Evolutionary conservation across 2,888 invertebrate genomes (phyloP), one percentile per base, ranked within the genome.

Genomic region (Sturmia bella): DNA sequence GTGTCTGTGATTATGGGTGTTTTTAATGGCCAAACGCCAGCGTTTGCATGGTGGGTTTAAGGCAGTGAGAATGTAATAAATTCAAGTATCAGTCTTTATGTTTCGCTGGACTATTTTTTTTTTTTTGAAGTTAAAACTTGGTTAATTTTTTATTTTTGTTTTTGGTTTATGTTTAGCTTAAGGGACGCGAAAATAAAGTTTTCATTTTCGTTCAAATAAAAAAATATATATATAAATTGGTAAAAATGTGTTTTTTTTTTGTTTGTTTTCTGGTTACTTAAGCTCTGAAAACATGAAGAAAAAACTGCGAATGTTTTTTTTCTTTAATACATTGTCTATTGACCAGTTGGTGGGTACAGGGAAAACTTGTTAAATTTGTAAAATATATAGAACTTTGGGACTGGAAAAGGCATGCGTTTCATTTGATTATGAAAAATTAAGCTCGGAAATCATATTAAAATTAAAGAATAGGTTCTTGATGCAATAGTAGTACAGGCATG

Each of bases 1-100:
- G 70, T 70, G 80, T 64, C 72, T 79, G 66, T 79, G 59, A 56
- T 73, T 73, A 61, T 79, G 78, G 78, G 78, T 79, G 78, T 79
- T 66, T 79, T 73, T 79, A 79, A 79, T 79, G 78, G 80, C 61
- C 57, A 80, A 75, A 66, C 50, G 37, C 74, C 69, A 64, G 50
- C 69, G 21, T 63, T 63, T 80, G 61, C 56, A 54, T 54, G 19
- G 68, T 43, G 41, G 24, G 63, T 70, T 59, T 70, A 80, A 80
- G 80, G 80, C 70, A 73, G 74, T 73, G 70, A 75, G 84, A 78
- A 78, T 69, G 83, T 77, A 76, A 84, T 84, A 84, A 84, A 84
- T 84, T 83, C 77, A 75, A 70, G 77, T 80, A 83, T 84, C 84
- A 84, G 84, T 82, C 80, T 82, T 74, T 74, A 74, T 63, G 69